Evolutionary conservation across 92 coral and sea anemone species (phyloP), one percentile per base, ranked within the genome.

Genomic region (Desmophyllum pertusum): DNA sequence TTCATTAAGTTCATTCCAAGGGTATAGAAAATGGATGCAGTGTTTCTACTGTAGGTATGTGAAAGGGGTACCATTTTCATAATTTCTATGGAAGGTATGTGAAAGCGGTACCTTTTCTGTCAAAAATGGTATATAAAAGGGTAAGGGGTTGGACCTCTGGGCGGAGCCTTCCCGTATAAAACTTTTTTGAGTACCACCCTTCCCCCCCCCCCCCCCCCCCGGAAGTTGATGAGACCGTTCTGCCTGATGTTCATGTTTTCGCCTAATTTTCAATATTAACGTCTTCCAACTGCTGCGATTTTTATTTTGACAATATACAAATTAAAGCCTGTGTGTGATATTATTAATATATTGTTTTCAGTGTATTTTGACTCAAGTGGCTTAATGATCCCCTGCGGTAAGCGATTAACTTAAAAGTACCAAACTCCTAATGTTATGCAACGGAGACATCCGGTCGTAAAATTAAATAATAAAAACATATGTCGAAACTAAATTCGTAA

Each of bases 151-250:
- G n/a, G n/a, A n/a, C n/a, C n/a, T n/a, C n/a, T n/a, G n/a, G n/a
- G n/a, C n/a, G n/a, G n/a, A n/a, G n/a, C n/a, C n/a, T n/a, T n/a
- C n/a, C n/a, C n/a, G n/a, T n/a, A n/a, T n/a, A n/a, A n/a, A n/a
- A n/a, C n/a, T n/a, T n/a, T n/a, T n/a, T n/a, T n/a, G n/a, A n/a
- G n/a, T n/a, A n/a, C n/a, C n/a, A n/a, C n/a, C n/a, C n/a, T n/a
- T n/a, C n/a, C n/a, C n/a, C n/a, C n/a, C n/a, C n/a, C n/a, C n/a
- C n/a, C n/a, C n/a, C n/a, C n/a, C n/a, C n/a, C n/a, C n/a, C n/a
- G n/a, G n/a, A n/a, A n/a, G n/a, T n/a, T n/a, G 74, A 79, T 79
- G 83, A 80, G 41, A 37, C 70, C 41, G 6, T 66, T 25, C 71
- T 66, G 43, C 42, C 71, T 66, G 43, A 2, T 3, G 38, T 15